A percentile compares a stretch with the other conserved stretches of the same genome.
Conservation (phyloP, 2,797 vertebrate species). For the Hippopotamyrus pictus region DNA sequence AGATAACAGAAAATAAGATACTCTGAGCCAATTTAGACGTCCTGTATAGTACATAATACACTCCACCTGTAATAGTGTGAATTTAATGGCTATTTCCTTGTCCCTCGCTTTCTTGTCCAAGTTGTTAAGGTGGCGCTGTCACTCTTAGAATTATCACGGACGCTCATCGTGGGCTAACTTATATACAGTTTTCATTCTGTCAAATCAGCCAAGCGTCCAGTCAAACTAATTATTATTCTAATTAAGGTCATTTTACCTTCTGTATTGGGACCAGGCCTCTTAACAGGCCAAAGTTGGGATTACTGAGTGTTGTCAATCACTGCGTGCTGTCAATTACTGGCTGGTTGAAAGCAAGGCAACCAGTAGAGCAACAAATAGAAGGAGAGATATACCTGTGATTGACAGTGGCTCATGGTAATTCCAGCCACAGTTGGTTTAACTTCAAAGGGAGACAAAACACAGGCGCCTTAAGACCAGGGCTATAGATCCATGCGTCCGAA, state of each 20-base stretch:
- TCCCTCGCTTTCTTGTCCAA: not conserved
- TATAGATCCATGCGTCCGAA: not conserved
- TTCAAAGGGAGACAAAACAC: not conserved
- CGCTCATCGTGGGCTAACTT: not conserved
- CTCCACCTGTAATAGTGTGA: not conserved
- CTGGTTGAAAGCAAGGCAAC: not conserved
- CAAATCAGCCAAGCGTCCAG: not conserved
- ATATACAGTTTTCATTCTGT: not conserved
- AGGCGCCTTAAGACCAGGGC: not conserved
- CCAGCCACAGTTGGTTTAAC: not conserved
- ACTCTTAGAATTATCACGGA: not conserved
- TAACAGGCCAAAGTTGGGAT: not conserved
- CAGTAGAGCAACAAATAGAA: not conserved
- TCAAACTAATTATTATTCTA: slow-evolving; percentile 2
- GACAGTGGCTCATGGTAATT: not conserved
- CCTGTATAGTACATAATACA: not conserved
- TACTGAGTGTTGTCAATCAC: not conserved
- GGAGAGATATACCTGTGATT: not conserved
- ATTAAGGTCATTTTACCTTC: not conserved
- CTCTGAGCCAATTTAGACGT: not conserved
- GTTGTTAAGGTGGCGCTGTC: not conserved
- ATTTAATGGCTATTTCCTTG: not conserved
- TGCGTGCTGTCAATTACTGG: not conserved
- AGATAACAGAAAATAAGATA: not conserved
- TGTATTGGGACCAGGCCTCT: not conserved